Base-by-base conservation (phyloP, 2,888 invertebrate genomes). In the Clanis bilineata region DNA sequence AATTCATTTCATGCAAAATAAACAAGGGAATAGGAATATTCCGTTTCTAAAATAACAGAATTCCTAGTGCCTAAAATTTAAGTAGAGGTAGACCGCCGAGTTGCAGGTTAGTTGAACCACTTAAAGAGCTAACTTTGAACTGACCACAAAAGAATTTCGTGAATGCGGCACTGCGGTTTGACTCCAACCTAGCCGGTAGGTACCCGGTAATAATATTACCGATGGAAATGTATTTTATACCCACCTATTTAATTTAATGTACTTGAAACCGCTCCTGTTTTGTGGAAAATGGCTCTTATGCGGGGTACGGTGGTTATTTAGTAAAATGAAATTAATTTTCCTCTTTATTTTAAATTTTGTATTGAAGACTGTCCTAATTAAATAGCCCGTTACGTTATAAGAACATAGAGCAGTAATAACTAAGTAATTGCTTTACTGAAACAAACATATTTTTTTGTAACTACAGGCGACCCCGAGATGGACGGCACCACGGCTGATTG, bases 51-150 rank as follows among this genome's bases (percentile, higher is more conserved):
- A 36, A 36, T 36, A 10, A 44, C 61, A 61, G 57, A 36, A 64
- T 66, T 66, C 69, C 63, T 67, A 71, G 66, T 61, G 62, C 70
- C 47, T 64, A 68, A 73, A 76, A 75, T 28, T 44, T 45, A 57
- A 57, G 36, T 45, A 73, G 73, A 70, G 82, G 80, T 77, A 68
- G 71, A 73, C 83, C 80, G 70, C 82, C 77, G 76, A 79, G 74
- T 78, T 80, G 69, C 64, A 69, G 71, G 69, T 71, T 77, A 74
- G 76, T 76, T 79, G 67, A 71, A 73, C 73, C 68, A 76, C 73
- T 76, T 72, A 74, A 67, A 76, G 71, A 62, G 69, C 70, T 65
- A 68, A 72, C 66, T 69, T 72, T 66, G 64, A 61, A 64, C 67
- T 64, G 66, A 69, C 75, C 71, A 57, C 70, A 64, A 71, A 82